Percentiles rank a stretch among this genome's conserved stretches.
These are phyloP conservation scores for Falco rusticolus DNA, from an alignment of 2,797 vertebrate genomes.

Conservation along the genomic window DNA sequence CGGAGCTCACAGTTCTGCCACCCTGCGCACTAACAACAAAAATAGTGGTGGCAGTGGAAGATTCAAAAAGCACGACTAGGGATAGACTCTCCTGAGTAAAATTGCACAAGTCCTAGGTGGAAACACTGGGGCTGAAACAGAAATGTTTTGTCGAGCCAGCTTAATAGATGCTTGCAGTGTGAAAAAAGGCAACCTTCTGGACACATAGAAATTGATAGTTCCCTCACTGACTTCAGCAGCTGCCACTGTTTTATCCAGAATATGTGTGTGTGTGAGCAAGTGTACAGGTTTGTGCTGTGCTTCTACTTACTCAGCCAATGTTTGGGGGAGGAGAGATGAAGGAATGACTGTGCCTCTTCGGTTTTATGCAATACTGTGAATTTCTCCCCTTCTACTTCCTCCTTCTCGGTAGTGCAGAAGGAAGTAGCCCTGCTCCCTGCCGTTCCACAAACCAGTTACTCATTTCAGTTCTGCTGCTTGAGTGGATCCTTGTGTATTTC, in stretches of 20 bases:
- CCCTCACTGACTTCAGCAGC: neutral
- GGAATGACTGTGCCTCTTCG: neutral
- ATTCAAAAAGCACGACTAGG: neutral
- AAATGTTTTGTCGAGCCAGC: neutral
- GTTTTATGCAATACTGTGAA: conserved; percentile 52
- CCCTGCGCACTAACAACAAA: neutral
- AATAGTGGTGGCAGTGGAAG: neutral
- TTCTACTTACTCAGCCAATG: neutral
- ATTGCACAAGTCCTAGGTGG: neutral
- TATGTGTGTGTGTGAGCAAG: neutral
- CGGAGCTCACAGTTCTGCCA: neutral
- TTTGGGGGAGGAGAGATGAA: conserved; percentile 17
- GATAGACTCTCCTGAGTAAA: neutral
- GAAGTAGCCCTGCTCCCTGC: conserved; percentile 17
- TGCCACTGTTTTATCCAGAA: neutral
- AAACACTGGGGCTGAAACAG: neutral
- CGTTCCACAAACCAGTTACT: conserved; percentile 52
- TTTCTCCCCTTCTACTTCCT: conserved; percentile 61
- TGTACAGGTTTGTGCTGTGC: neutral
- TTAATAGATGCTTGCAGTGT: neutral
- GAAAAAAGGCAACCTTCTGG: neutral
- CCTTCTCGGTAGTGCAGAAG: conserved; percentile 6
- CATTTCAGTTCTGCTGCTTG: conserved; percentile 33
- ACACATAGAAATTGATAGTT: neutral
- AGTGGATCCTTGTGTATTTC: neutral